Percentiles rank a stretch among this genome's conserved stretches.
Evolutionary conservation across 2,888 invertebrate genomes (phyloP).

Genomic region (Ceratothoa steindachneri): DNA sequence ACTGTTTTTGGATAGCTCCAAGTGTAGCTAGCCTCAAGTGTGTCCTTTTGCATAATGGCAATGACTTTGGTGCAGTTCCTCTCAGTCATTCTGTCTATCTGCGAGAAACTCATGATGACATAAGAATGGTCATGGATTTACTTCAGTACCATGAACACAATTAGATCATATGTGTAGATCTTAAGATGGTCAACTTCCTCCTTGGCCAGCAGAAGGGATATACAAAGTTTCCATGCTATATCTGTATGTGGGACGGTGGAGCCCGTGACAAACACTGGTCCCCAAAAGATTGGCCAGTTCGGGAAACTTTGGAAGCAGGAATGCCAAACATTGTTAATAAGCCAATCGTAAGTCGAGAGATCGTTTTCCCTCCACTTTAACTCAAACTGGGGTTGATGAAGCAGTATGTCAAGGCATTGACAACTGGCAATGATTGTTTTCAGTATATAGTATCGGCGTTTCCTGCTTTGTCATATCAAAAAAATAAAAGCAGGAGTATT

Average conservation of each 20-base stretch:
- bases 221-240: background rate
- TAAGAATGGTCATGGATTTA: too few relatives aligned
- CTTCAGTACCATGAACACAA: too few relatives aligned
- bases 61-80: too few relatives aligned
- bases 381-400: background rate
- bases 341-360: background rate
- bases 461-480: background rate
- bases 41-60: too few relatives aligned
- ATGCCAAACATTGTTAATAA: background rate
- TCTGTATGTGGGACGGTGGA: background rate
- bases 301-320: background rate
- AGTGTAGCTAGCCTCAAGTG: too few relatives aligned
- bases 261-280: background rate
- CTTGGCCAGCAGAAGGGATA: background rate
- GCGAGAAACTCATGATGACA: too few relatives aligned
- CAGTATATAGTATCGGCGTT: background rate
- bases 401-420: background rate
- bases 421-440: background rate
- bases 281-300: background rate
- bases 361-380: background rate
- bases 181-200: background rate
- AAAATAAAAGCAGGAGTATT: background rate
- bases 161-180: background rate
- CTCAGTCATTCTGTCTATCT: too few relatives aligned
- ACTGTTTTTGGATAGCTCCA: too few relatives aligned